Conservation (phyloP, 1,140 invertebrate species). For the Ostrea denselamellosa region DNA sequence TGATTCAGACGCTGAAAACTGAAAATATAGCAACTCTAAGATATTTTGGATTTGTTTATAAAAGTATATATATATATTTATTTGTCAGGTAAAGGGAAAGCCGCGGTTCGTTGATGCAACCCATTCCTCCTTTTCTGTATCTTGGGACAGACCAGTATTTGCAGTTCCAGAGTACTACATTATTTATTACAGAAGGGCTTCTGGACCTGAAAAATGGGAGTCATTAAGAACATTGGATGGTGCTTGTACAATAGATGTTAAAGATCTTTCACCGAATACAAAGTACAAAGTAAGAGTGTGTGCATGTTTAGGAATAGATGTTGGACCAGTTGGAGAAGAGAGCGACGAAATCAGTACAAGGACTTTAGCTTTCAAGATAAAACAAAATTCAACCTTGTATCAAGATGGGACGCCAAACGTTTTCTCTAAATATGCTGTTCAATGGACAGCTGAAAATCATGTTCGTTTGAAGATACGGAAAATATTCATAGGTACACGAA, state of each 20-base stretch:
- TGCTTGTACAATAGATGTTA: not conserved
- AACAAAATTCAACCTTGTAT: not conserved
- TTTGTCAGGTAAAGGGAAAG: not conserved
- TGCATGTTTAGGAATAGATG: not conserved
- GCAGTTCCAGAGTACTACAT: not conserved
- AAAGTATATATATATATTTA: too few species aligned
- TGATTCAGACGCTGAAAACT: too few species aligned
- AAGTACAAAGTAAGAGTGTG: not conserved
- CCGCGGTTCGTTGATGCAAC: not conserved
- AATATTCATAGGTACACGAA: not conserved
- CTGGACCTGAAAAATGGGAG: not conserved
- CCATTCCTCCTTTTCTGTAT: not conserved
- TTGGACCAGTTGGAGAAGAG: not conserved
- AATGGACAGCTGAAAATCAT: not conserved
- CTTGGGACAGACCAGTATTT: not conserved
- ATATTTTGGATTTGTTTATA: too few species aligned
- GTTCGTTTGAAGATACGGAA: not conserved
- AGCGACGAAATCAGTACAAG: not conserved
- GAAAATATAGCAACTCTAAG: too few species aligned
- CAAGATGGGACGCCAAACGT: not conserved
- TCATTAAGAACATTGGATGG: not conserved
- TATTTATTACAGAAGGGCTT: not conserved
- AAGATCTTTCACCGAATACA: not conserved
- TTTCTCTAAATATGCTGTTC: not conserved
- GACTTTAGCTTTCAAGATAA: not conserved